Conservation (phyloP, 2,797 vertebrate species). For the Chrosomus eos region DNA sequence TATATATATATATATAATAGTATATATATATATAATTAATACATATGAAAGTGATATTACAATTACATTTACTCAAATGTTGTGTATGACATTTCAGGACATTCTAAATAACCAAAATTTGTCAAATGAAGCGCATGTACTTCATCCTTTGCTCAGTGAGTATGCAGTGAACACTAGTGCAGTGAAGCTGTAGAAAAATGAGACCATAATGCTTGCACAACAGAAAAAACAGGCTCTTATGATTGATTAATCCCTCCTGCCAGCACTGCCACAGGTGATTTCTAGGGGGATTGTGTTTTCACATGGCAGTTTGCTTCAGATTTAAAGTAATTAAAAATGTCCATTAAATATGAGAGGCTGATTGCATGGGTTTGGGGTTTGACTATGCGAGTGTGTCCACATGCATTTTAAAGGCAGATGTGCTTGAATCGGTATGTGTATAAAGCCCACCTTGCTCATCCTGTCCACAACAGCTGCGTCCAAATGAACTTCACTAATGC, state of each 20-base stretch:
- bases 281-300: slow-evolving; percentile 31
- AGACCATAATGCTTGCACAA: neutral
- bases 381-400: neutral
- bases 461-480: slow-evolving; percentile 44
- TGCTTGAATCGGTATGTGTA: slow-evolving; percentile 26
- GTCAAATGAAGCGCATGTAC: neutral
- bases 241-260: slow-evolving; percentile 41
- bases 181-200: neutral
- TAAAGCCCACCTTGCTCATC: slow-evolving; percentile 37
- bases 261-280: slow-evolving; percentile 27
- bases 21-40: too few species aligned
- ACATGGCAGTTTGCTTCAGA: slow-evolving; percentile 26
- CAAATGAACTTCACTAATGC: slow-evolving; percentile 42
- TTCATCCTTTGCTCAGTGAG: neutral
- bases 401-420: slow-evolving; percentile 32
- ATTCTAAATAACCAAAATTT: neutral
- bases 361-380: neutral
- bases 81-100: too few species aligned
- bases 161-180: neutral
- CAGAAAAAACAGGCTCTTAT: slow-evolving; percentile 14
- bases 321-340: slow-evolving; percentile 25
- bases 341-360: slow-evolving; percentile 21
- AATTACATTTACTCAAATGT: too few species aligned
- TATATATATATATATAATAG: too few species aligned
- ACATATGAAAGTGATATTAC: too few species aligned